Evolutionary conservation across 2,113 vertebrate genomes (phyloP).

Genomic region (Pterocles orientalis): DNA sequence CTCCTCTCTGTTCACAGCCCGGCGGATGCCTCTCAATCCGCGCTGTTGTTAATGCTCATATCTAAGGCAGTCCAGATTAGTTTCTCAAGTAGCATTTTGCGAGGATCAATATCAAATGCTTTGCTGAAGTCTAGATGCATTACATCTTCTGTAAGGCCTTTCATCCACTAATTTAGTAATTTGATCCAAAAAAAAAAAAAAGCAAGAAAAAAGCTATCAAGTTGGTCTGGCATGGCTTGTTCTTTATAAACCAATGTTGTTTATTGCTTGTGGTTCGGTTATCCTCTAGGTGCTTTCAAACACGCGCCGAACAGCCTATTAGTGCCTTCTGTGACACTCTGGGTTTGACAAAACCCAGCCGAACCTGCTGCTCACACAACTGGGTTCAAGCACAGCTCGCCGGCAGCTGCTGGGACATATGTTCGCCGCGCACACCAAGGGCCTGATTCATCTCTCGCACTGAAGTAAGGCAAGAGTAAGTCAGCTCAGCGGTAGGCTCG

Average conservation of each 20-base stretch:
- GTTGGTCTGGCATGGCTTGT: not conserved
- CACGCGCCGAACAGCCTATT: constrained; percentile 4
- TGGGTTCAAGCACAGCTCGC: not conserved
- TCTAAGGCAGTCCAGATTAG: not conserved
- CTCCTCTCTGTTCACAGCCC: not conserved
- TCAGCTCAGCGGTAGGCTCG: not conserved
- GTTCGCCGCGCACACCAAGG: not conserved
- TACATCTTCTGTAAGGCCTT: constrained; percentile 9
- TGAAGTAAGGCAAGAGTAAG: not conserved
- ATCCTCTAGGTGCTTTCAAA: constrained; percentile 45
- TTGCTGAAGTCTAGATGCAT: not conserved
- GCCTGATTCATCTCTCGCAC: not conserved
- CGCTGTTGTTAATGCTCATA: not conserved
- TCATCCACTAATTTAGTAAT: constrained; percentile 49
- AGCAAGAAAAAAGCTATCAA: not conserved
- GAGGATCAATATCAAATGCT: constrained; percentile 44
- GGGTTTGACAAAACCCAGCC: constrained; percentile 38
- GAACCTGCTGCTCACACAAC: constrained; percentile 50
- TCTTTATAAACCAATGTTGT: constrained; percentile 5
- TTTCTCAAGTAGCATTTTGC: constrained; percentile 38
- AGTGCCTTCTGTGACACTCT: constrained; percentile 29
- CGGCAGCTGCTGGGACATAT: constrained; percentile 65
- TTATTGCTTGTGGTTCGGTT: not conserved
- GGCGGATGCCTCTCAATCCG: not conserved
- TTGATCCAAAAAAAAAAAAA: not conserved